Evolutionary conservation across 2,888 invertebrate genomes (phyloP), one percentile per base, ranked within the genome.

Genomic region (Patella caerulea): DNA sequence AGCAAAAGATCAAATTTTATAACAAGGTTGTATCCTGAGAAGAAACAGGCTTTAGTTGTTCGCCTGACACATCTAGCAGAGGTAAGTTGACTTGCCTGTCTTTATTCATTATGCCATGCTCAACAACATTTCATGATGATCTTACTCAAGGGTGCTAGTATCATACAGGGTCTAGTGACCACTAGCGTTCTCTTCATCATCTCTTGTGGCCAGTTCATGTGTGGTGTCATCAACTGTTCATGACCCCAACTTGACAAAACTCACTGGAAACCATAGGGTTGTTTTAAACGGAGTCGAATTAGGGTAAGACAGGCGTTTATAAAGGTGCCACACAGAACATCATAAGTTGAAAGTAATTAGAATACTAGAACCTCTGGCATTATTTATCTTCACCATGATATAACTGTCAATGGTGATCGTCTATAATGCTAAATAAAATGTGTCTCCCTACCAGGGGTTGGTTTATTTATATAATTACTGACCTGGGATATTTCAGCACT

Each of bases 1-100:
- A 96, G 96, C 82, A 96, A 96, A 92, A 93, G 96, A 81, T 96
- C 96, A 90, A 96, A 96, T 92, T 96, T 96, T 89, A 95, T 96
- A 86, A 95, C 96, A 73, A 94, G 96, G 81, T 92, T 96, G 83
- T 94, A 94, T 86, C 94, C 93, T 84, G 95, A 95, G 83, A 95
- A 95, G 86, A 92, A 91, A 85, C 94, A 95, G 86, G 94, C 94
- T 73, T 92, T 96, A 71, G 93, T 96, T 75, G 94, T 94, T 74
- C 93, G 96, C 85, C 93, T 96, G 7, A 94, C 94, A 84, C 95
- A 95, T 88, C 93, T 96, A 82, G 96, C 96, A 29, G 96, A 96
- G 94, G 95, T 95, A 91, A 90, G 92, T 87, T 11, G n/a, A 69
- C 2, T 29, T 65, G 45, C 9, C 9, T 4, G 45, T 45, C 45